Evolutionary conservation across 2,888 invertebrate species (phyloP), one percentile per base, ranked within the genome.

Genomic region (Frankliniella fusca): DNA sequence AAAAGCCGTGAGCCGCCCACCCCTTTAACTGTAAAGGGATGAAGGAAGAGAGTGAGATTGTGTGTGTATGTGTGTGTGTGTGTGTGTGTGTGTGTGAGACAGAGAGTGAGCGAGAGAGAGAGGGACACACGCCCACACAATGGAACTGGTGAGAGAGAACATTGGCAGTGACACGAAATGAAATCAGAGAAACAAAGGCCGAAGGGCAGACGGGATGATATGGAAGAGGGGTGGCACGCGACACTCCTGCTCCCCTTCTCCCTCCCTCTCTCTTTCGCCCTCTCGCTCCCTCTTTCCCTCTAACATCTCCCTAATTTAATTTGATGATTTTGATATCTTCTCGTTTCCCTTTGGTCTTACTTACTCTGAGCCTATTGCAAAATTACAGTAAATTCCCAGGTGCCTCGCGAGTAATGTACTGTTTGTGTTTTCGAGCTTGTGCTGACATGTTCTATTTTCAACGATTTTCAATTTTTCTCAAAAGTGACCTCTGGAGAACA

Each of bases 131-230:
- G n/a, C 23, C n/a, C 23, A 8, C 23, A 76, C 70, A 76, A 76
- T 76, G 70, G 70, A 76, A 27, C 70, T 27, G 23, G 70, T n/a
- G 61, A 61, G 61, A 38, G 61, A 61, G 61, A 61, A 76, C 70
- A 27, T 76, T 76, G 20, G 18, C 70, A 76, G 70, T 76, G 70
- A 76, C 70, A 76, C 27, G 23, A 76, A 76, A 76, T 76, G 70
- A 76, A 76, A 76, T 76, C 23, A 76, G 23, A 76, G 70, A 76
- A 27, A 76, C 70, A 76, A 76, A 76, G 70, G 70, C 70, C 23
- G 70, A 27, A 27, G 27, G 70, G 70, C 70, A 76, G 11, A 76
- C 70, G 11, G 9, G 12, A 9, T 27, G 70, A 76, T 76, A 76
- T 76, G 70, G 23, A 76, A 76, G 23, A 76, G 70, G 70, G 70